Conservation (phyloP, 2,113 vertebrate genomes). For the Alethe diademata region DNA sequence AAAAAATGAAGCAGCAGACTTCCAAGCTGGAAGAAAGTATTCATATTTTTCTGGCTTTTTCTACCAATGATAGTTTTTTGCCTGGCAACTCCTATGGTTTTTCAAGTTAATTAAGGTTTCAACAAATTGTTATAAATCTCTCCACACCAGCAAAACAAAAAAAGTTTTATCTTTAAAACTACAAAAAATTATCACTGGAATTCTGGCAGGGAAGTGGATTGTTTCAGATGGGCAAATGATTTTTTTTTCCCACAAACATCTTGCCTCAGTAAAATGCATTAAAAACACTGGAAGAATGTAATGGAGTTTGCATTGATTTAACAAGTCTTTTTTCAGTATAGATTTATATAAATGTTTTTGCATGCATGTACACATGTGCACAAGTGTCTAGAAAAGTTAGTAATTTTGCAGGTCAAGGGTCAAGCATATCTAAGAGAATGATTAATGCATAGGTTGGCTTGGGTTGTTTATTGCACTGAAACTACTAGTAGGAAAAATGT, state of each 20-base stretch:
- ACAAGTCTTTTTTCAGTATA: neutral
- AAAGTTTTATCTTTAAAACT: neutral
- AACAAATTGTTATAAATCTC: neutral
- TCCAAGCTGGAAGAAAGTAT: neutral
- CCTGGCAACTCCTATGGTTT: neutral
- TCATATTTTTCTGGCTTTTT: neutral
- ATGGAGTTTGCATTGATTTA: neutral
- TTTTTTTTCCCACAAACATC: neutral
- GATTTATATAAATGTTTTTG: neutral
- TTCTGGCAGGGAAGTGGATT: neutral
- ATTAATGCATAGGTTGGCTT: rapidly evolving
- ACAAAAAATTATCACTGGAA: neutral
- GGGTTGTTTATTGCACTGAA: neutral
- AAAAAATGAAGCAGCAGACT: neutral
- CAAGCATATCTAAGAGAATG: neutral
- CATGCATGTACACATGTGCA: neutral
- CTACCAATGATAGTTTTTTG: neutral
- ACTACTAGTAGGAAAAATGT: neutral
- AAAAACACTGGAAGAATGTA: neutral
- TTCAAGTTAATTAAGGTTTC: neutral
- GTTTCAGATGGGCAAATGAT: neutral
- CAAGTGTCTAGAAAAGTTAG: neutral
- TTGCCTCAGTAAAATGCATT: neutral
- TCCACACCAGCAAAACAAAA: neutral
- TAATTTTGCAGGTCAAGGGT: neutral